These are phyloP conservation scores for Andrena flavipes DNA, from an alignment of 2,888 invertebrate genomes.

Conservation along the genomic window DNA sequence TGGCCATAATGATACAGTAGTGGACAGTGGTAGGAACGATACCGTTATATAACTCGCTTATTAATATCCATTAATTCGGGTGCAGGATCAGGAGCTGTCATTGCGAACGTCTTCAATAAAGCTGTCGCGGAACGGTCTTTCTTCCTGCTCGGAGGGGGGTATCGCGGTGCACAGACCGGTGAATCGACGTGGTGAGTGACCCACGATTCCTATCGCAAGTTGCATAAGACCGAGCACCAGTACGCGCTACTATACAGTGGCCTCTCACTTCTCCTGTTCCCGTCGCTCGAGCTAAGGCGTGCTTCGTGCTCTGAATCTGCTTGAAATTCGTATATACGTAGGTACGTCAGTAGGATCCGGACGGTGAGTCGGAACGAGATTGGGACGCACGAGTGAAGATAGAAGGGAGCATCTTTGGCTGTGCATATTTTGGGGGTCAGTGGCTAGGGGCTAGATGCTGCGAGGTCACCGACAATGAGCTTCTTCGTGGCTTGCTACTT, in stretches of 20 bases:
- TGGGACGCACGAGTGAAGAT: not conserved
- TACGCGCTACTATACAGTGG: conserved; percentile 38
- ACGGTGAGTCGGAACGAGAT: not conserved
- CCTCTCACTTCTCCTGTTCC: conserved; percentile 70
- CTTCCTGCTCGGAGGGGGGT: conserved; percentile 45
- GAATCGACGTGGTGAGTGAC: conserved; percentile 61
- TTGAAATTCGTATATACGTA: conserved; percentile 22
- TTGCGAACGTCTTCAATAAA: not conserved
- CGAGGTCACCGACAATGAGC: not conserved
- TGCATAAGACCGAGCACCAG: conserved; percentile 65
- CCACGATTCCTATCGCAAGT: conserved; percentile 68
- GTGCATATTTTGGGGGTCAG: conserved; percentile 15
- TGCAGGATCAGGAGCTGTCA: not conserved
- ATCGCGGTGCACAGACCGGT: conserved; percentile 44
- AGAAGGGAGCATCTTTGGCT: conserved; percentile 15
- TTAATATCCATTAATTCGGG: conserved; percentile 11
- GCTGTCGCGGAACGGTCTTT: conserved; percentile 25
- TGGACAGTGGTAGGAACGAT: not conserved
- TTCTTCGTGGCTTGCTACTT: not conserved
- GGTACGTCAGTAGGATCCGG: not conserved
- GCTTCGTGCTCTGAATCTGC: conserved; percentile 21
- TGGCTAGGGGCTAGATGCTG: not conserved
- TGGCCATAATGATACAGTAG: conserved; percentile 7
- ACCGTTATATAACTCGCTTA: conserved; percentile 19
- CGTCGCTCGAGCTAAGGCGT: conserved; percentile 20